phyloP scores from a whole-genome alignment of 2,888 invertebrate genomes.

The Psylliodes chrysocephalus region DNA sequence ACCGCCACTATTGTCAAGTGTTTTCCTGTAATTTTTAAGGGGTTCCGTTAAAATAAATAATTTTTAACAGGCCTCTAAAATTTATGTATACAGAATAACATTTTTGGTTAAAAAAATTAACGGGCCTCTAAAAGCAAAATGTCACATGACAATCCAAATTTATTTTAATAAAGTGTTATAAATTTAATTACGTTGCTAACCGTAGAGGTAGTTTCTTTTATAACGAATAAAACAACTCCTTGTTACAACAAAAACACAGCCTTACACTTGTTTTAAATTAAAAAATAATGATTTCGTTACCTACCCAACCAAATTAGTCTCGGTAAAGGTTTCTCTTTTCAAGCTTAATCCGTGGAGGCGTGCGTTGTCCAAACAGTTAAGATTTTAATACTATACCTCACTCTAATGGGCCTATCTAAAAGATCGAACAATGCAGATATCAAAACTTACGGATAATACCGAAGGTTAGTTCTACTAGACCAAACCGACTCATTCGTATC shows the following conservation, averaged over 20 bases:
- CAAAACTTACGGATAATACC: background rate
- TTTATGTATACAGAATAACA: too few relatives aligned
- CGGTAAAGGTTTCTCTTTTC: background rate
- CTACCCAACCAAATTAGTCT: background rate
- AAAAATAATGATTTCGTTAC: background rate
- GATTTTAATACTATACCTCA: conserved; percentile 3
- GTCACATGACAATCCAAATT: too few relatives aligned
- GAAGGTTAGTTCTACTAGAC: conserved; percentile 11
- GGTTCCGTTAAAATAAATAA: too few relatives aligned
- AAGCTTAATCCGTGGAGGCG: background rate
- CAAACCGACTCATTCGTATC: background rate
- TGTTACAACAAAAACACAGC: background rate
- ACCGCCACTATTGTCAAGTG: too few relatives aligned
- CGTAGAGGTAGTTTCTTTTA: background rate
- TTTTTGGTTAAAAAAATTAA: too few relatives aligned
- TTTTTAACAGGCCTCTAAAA: too few relatives aligned
- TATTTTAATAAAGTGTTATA: too few relatives aligned
- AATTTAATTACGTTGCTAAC: background rate
- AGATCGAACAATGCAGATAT: conserved; percentile 11
- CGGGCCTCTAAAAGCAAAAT: too few relatives aligned
- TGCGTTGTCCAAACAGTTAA: background rate
- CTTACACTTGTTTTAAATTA: background rate
- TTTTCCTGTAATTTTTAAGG: too few relatives aligned
- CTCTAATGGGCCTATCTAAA: conserved; percentile 11
- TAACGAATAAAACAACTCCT: background rate